Conservation (phyloP, 2,797 vertebrate genomes). For the Falco peregrinus region DNA sequence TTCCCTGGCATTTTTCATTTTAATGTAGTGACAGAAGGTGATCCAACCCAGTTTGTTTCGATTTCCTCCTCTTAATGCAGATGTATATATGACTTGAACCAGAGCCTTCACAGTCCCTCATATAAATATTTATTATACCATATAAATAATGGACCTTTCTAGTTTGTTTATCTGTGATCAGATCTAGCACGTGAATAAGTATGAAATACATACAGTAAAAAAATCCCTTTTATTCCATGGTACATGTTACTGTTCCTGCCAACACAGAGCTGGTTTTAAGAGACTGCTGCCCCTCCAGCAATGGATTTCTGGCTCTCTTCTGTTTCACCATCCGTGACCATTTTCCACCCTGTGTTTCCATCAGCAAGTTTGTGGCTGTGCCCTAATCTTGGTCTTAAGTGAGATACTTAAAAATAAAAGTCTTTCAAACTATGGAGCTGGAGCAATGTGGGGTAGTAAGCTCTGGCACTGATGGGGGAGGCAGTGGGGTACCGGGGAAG, state of each 20-base stretch:
- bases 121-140: conserved; percentile 43
- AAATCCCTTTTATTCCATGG: not conserved
- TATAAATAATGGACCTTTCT: not conserved
- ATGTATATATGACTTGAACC: not conserved
- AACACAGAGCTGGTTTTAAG: not conserved
- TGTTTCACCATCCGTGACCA: not conserved
- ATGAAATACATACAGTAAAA: not conserved
- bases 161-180: not conserved
- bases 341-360: not conserved
- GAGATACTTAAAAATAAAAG: not conserved
- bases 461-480: not conserved
- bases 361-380: not conserved
- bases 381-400: not conserved
- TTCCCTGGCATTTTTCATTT: conserved; percentile 16
- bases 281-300: not conserved
- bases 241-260: not conserved
- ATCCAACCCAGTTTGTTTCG: conserved; percentile 20
- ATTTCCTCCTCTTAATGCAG: conserved; percentile 11
- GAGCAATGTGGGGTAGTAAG: not conserved
- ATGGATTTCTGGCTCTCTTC: not conserved
- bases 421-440: not conserved
- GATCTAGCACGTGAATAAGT: not conserved
- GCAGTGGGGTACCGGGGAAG: not conserved
- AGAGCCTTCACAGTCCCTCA: not conserved
- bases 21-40: not conserved